A percentile compares a stretch with the other conserved stretches of the same genome.
phyloP scores from a whole-genome alignment of 2,888 invertebrate species.

The Halictus quadricinctus region DNA sequence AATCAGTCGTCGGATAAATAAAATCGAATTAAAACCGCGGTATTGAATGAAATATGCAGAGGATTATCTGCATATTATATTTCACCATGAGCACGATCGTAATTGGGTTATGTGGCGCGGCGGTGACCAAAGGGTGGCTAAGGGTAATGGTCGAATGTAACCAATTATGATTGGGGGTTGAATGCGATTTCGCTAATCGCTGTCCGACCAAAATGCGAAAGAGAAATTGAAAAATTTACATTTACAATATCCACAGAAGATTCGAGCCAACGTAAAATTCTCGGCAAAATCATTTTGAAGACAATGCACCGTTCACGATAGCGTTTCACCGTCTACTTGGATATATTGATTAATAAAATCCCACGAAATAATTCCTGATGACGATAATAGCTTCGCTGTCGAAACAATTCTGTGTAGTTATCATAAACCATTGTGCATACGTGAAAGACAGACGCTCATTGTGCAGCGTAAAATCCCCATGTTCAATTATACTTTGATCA shows the following conservation, averaged over 20 bases:
- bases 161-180: neutral
- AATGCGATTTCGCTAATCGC: neutral
- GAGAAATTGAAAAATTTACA: neutral
- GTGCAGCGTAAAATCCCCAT: neutral
- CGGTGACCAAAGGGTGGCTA: neutral
- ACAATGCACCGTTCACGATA: neutral
- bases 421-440: neutral
- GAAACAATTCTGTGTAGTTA: neutral
- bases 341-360: neutral
- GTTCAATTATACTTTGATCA: neutral
- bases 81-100: neutral
- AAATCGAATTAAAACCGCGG: constrained; percentile 3
- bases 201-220: neutral
- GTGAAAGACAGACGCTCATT: too few relatives aligned
- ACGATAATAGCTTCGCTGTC: neutral
- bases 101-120: neutral
- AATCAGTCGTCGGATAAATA: constrained; percentile 4
- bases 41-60: neutral
- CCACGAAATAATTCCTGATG: neutral
- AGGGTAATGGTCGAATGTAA: constrained; percentile 2
- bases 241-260: neutral
- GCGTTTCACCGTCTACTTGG: neutral
- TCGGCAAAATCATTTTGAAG: neutral
- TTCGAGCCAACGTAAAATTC: neutral
- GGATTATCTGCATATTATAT: constrained; percentile 7